Base-by-base conservation (phyloP, 2,113 vertebrate genomes). In the Eurypyga helias region DNA sequence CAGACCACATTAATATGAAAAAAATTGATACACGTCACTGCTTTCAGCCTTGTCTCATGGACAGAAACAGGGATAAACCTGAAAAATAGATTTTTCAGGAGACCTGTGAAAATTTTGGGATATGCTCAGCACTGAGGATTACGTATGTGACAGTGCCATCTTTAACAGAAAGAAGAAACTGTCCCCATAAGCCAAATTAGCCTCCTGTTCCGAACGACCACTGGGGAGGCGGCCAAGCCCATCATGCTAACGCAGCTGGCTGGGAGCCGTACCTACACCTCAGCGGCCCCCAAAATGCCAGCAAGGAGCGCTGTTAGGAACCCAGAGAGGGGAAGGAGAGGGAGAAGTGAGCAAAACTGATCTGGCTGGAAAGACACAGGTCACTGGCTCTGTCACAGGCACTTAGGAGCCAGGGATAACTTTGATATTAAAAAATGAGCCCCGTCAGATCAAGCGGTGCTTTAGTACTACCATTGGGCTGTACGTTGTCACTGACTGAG, bases 111-210 rank as follows among this genome's bases (percentile, higher is more conserved):
- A 64, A 48, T 64, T 21, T 17, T 41, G 33, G 51, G 48, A 21
- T 25, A 60, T 8, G 70, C 29, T 19, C 13, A 52, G 31, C 10
- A 6, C 21, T 31, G 49, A 62, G 79, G 66, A 13, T 51, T 26
- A 43, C 0, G 0, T 2, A 1, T 61, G 34, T 0, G 20, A 52
- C 12, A 45, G 21, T 9, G 26, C 43, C 21, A 3, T 7, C 11
- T 58, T 66, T 49, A 62, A 41, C 8, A 65, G 25, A 64, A 58
- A 54, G 55, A 62, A 38, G n/a, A 38, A 55, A 60, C 31, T 28
- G 8, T 41, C 29, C 24, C 67, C 9, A 66, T 66, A 36, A 1
- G 4, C 64, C 38, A 28, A 9, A 11, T 51, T 21, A 81, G 23
- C 20, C 10, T 55, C 33, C 36, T 31, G n/a, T 52, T 90, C 48